Conservation (phyloP, 2,888 invertebrate genomes). For the Tridacna crocea region DNA sequence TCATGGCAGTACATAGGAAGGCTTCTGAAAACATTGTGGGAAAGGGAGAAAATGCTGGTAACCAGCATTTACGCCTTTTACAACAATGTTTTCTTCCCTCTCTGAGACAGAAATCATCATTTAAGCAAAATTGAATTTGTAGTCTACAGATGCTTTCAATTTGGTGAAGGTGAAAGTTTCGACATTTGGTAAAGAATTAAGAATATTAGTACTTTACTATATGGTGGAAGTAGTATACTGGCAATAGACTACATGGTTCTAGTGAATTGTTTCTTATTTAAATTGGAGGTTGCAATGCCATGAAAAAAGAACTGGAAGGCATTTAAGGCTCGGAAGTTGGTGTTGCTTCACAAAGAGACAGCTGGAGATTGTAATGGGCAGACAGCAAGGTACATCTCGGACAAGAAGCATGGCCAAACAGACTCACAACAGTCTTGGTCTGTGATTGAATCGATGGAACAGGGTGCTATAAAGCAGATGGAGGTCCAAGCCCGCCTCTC, state of each 20-base stretch:
- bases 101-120: not conserved
- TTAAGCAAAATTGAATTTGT: not conserved
- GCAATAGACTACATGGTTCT: no score
- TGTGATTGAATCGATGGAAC: not conserved
- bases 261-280: not conserved
- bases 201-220: not conserved
- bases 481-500: not conserved
- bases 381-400: not conserved
- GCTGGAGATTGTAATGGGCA: not conserved
- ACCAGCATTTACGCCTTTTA: no score
- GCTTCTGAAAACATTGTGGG: no score
- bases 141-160: not conserved
- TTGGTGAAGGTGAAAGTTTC: not conserved
- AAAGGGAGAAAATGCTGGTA: no score
- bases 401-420: not conserved
- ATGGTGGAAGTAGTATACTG: no score
- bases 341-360: not conserved
- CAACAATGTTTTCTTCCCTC: no score
- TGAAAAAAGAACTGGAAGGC: not conserved
- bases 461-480: not conserved
- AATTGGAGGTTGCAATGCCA: not conserved
- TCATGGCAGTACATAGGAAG: no score
- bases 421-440: not conserved
- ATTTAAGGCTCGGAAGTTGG: not conserved
- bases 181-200: not conserved